Evolutionary conservation across 1,140 invertebrate species (phyloP).

Genomic region (Trichogramma pretiosum): DNA sequence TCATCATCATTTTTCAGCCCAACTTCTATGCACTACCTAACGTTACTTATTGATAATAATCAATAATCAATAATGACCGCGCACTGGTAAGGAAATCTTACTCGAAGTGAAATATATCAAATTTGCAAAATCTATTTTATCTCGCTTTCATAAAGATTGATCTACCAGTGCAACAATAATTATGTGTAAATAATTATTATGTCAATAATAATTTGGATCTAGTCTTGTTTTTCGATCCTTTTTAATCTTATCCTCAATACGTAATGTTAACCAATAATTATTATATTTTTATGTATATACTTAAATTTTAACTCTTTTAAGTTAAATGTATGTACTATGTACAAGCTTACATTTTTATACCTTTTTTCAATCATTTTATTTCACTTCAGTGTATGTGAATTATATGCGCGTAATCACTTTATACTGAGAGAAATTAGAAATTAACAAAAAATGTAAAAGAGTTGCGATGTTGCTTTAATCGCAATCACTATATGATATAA

Average conservation of each 20-base stretch:
- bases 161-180: too few species aligned
- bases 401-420: constrained; percentile 28
- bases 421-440: constrained; percentile 31
- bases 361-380: too few species aligned
- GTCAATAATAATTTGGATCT: constrained; percentile 38
- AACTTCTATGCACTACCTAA: constrained; percentile 42
- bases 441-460: constrained; percentile 21
- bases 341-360: constrained; percentile 40
- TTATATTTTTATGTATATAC: constrained; percentile 41
- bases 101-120: too few species aligned
- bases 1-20: too few species aligned
- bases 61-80: too few species aligned
- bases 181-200: too few species aligned
- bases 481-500: constrained; percentile 18
- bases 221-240: constrained; percentile 25
- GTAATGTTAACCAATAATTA: constrained; percentile 40
- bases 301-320: constrained; percentile 34
- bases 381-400: too few species aligned
- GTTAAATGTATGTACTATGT: constrained; percentile 45
- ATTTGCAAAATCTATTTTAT: too few species aligned
- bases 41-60: too few species aligned
- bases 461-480: constrained; percentile 9
- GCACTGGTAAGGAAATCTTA: too few species aligned
- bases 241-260: constrained; percentile 33
- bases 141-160: too few species aligned